Percentiles rank a stretch among this genome's conserved stretches.
These are phyloP conservation scores for Acinonyx jubatus DNA, from an alignment of 2,113 vertebrate species.

Conservation along the genomic window DNA sequence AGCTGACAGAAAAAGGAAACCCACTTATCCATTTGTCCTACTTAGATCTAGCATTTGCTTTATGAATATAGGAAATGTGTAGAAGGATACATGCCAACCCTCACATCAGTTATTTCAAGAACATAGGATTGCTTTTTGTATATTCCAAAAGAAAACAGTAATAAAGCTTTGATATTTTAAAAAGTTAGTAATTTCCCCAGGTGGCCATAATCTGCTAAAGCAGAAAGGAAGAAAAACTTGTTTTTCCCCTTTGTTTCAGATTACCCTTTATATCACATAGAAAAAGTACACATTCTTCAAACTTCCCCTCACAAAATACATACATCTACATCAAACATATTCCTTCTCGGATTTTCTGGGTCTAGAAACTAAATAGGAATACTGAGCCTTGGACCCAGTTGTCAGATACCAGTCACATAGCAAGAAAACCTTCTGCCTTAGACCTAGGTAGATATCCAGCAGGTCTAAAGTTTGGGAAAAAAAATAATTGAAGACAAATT, in stretches of 20 bases:
- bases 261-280: background rate
- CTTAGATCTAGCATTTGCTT: background rate
- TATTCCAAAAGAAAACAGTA: background rate
- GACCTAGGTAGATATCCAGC: background rate
- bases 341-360: background rate
- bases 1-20: background rate
- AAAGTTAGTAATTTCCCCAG: background rate
- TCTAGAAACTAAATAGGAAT: background rate
- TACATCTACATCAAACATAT: background rate
- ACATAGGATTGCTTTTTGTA: background rate
- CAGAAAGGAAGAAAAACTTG: background rate
- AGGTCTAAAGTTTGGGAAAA: background rate
- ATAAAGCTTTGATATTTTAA: background rate
- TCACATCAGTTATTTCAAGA: background rate
- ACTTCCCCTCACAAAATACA: background rate
- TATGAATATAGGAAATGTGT: background rate
- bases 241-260: background rate
- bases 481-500: background rate
- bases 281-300: background rate
- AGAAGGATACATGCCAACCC: background rate
- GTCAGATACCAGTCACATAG: background rate
- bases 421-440: background rate
- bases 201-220: background rate
- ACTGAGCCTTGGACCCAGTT: background rate
- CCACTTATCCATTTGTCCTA: background rate